Evolutionary conservation across 2,113 vertebrate genomes (phyloP), one percentile per base, ranked within the genome.

Genomic region (Capreolus pygargus): DNA sequence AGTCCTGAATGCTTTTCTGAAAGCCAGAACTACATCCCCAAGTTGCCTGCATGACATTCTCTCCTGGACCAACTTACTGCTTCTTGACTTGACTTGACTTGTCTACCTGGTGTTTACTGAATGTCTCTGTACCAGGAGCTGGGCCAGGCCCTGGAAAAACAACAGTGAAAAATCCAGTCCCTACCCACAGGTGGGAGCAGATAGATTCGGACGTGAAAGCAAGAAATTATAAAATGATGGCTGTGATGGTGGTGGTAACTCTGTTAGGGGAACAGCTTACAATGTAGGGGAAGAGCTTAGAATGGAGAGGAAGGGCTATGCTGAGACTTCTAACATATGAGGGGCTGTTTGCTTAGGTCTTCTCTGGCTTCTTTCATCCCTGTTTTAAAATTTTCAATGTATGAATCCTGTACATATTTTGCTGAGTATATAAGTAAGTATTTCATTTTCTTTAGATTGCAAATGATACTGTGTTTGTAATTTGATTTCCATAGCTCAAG

Each of bases 271-370:
- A 64, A 10, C 33, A 14, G 5, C 27, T 47, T 78, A 28, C 57
- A 13, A 1, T 4, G 45, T 13, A 36, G 0, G 10, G 78, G 36
- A 64, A 13, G 39, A 17, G 5, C 27, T 47, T 78, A 30, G 47
- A 13, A 1, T 4, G 45, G 28, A 11, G 23, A 2, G 2, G 36
- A 52, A 10, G 39, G n/a, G 2, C 28, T 39, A 1, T 12, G 11
- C 2, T 54, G 76, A 82, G 39, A 50, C 23, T 58, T 33, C 14
- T 30, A 19, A 39, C 13, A 13, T 4, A 4, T 2, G 8, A 16
- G 7, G 6, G 28, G n/a, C 6, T 27, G 12, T 54, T 58, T 14
- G 27, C 25, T 60, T 54, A 19, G 43, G 10, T 15, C 23, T 50
- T 47, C 43, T 39, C 43, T 55, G 36, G 30, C 16, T 86, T 86